These are phyloP conservation scores for Lottia gigantea DNA, from an alignment of 2,888 invertebrate species.

Conservation along the genomic window DNA sequence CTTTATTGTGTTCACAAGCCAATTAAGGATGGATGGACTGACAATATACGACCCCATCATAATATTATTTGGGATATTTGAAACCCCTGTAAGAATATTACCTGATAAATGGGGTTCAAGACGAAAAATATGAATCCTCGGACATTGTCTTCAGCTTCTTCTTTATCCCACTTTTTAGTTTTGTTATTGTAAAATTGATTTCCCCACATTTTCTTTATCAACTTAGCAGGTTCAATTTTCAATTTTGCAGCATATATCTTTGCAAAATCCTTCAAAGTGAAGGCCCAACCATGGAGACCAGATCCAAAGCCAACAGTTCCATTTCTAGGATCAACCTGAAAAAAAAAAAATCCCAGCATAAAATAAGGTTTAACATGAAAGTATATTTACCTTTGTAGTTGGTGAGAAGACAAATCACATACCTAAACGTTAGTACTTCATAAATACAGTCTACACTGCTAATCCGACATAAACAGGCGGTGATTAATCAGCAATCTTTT, in stretches of 20 bases:
- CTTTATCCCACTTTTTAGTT: constrained; percentile 92
- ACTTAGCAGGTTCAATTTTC: constrained; percentile 86
- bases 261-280: constrained; percentile 98
- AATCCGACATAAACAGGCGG: too few relatives aligned
- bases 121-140: constrained; percentile 99
- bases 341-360: too few relatives aligned
- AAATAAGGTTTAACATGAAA: too few relatives aligned
- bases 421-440: too few relatives aligned
- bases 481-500: too few relatives aligned
- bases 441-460: too few relatives aligned
- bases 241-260: constrained; percentile 99
- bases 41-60: too few relatives aligned
- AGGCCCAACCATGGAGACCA: constrained; percentile 99
- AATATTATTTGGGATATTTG: too few relatives aligned
- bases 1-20: too few relatives aligned
- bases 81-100: too few relatives aligned
- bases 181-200: constrained; percentile 98
- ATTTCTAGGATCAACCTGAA: constrained; percentile 90
- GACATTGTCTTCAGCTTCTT: constrained; percentile 30
- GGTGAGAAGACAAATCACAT: too few relatives aligned
- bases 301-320: constrained; percentile 99
- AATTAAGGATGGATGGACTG: constrained; percentile 3
- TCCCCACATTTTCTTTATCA: constrained; percentile 96
- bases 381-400: too few relatives aligned
- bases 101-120: constrained; percentile 98